Evolutionary conservation across 2,797 vertebrate genomes (phyloP), one percentile per base, ranked within the genome.

Genomic region (Brachyalestes nurse): DNA sequence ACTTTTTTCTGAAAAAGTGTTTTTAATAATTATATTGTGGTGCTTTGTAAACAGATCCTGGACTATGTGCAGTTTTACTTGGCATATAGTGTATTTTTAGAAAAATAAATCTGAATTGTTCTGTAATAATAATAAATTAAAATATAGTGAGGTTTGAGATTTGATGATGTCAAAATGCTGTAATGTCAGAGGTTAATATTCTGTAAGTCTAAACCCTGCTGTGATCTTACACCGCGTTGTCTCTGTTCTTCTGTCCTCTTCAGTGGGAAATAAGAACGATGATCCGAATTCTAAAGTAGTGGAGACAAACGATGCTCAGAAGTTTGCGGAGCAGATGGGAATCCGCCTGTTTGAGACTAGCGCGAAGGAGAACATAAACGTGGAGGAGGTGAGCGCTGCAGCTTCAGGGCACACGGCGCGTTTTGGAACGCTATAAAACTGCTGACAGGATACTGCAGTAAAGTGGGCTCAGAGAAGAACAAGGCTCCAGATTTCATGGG

Each of bases 221-320:
- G 49, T 51, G 19, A 49, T 69, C 66, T 14, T 23, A 25, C 17
- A 21, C 17, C 2, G 1, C 10, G 19, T 25, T 8, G 2, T 73
- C 14, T 62, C 13, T 78, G n/a, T 21, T 3, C 17, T 40, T 12
- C 1, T 70, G 23, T 47, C 21, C 38, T 70, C 34, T 38, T 51
- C 71, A 99, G 98, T 99, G 94, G 98, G 98, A 78, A 99, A 99
- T 90, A 99, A 99, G 91, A 99, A 99, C 2, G 98, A 99, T 7
- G 97, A 99, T 89, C 97, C 98, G 1, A 96, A 96, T 88, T 95
- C 97, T 77, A 99, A 99, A 91, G 97, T 99, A 87, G 98, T 99
- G 72, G 98, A 99, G 94, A 99, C 97, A 0, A 97, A 97, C 82
- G 98, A 99, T 6, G 97, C 98, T 7, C 96, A 98, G 93, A 99